These are phyloP conservation scores for Scalopus aquaticus DNA, from an alignment of 2,113 vertebrate species.

Conservation along the genomic window DNA sequence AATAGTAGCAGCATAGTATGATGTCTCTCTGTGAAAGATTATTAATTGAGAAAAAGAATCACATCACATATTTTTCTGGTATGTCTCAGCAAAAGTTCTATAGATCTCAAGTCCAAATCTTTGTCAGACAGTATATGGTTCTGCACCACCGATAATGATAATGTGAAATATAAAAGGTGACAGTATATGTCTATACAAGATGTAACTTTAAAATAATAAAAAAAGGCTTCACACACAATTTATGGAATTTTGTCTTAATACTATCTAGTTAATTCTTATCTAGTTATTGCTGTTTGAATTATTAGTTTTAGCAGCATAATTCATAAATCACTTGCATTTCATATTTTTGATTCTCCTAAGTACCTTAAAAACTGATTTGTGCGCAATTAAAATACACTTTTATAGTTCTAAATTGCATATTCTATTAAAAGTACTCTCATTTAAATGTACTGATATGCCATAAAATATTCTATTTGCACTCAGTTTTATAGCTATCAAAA, in stretches of 20 bases:
- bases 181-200: neutral
- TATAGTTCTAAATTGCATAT: conserved; percentile 35
- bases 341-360: conserved; percentile 21
- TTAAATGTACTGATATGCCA: neutral
- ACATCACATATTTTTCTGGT: neutral
- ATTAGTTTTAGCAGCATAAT: conserved; percentile 35
- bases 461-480: conserved; percentile 39
- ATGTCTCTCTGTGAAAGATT: neutral
- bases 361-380: conserved; percentile 55
- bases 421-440: conserved; percentile 60
- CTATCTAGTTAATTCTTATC: neutral
- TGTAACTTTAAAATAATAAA: neutral
- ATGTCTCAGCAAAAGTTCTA: neutral
- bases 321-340: conserved; percentile 48
- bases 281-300: conserved; percentile 34
- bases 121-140: neutral
- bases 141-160: neutral
- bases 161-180: neutral
- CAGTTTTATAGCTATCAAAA: conserved; percentile 32
- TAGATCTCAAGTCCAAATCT: neutral
- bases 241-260: conserved; percentile 25
- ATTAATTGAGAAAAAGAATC: neutral
- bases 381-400: conserved; percentile 45
- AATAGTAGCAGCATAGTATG: neutral
- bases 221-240: neutral